phyloP scores from a whole-genome alignment of 1,140 invertebrate species.

The Hormaphis cornu region DNA sequence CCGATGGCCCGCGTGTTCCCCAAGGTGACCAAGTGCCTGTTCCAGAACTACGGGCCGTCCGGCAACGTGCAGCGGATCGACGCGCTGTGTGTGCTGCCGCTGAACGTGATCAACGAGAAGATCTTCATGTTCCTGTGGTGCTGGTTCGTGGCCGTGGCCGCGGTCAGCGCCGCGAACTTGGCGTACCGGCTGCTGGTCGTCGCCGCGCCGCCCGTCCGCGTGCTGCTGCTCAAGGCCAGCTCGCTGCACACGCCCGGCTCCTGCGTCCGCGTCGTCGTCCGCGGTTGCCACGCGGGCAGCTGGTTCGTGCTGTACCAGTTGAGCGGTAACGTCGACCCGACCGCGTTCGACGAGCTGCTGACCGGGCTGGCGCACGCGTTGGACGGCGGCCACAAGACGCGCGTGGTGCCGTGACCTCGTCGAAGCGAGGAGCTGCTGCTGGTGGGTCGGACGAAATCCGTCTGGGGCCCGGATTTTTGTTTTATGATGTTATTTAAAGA shows the following conservation, averaged over 20 bases:
- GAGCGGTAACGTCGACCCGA: too few species aligned
- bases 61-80: slow-evolving; percentile 53
- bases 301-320: too few species aligned
- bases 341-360: too few species aligned
- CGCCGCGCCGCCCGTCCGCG: slow-evolving; percentile 59
- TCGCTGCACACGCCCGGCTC: slow-evolving; percentile 65
- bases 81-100: slow-evolving; percentile 59
- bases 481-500: too few species aligned
- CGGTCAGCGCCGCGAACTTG: slow-evolving; percentile 53
- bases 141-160: slow-evolving; percentile 63
- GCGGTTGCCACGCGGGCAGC: too few species aligned
- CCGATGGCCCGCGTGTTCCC: slow-evolving; percentile 45
- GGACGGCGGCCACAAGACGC: too few species aligned
- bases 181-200: slow-evolving; percentile 66
- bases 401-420: too few species aligned
- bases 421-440: too few species aligned
- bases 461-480: too few species aligned
- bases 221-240: slow-evolving; percentile 66
- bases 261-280: too few species aligned
- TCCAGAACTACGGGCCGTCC: slow-evolving; percentile 52
- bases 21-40: slow-evolving; percentile 41
- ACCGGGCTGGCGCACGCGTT: too few species aligned
- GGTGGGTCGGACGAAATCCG: too few species aligned
- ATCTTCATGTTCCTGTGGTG: slow-evolving; percentile 70
- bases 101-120: slow-evolving; percentile 72